phyloP scores from a whole-genome alignment of 2,888 invertebrate genomes.

The Barypeithes pellucidus region DNA sequence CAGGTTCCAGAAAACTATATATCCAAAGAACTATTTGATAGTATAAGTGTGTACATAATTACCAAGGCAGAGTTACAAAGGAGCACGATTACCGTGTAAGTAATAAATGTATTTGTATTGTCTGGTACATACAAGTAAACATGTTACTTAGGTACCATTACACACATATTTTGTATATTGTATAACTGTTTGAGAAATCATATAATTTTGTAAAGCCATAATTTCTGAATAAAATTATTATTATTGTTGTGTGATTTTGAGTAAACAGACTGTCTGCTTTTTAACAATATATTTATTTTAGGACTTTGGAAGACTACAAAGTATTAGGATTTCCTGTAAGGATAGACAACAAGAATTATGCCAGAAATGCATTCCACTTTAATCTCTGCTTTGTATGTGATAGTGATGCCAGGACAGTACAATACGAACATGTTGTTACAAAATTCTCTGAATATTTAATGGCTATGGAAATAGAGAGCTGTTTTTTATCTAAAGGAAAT shows the following conservation, averaged over 20 bases:
- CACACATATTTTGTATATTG: too few relatives aligned
- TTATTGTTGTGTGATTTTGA: too few relatives aligned
- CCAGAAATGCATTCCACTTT: constrained; percentile 95
- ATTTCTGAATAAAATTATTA: too few relatives aligned
- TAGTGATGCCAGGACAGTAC: constrained; percentile 89
- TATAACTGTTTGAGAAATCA: too few relatives aligned
- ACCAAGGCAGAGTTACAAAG: constrained; percentile 94
- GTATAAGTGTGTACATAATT: constrained; percentile 94
- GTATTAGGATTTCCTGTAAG: constrained; percentile 94
- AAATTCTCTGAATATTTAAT: constrained; percentile 95
- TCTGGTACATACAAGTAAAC: too few relatives aligned
- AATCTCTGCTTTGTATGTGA: constrained; percentile 96
- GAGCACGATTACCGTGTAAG: constrained; percentile 92
- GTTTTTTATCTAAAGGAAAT: constrained; percentile 86
- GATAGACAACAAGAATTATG: constrained; percentile 91
- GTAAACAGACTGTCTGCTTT: too few relatives aligned
- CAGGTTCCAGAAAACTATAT: constrained; percentile 93
- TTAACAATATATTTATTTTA: constrained; percentile 59
- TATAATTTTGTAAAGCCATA: too few relatives aligned
- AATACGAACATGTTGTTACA: constrained; percentile 95
- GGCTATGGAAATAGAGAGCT: constrained; percentile 89
- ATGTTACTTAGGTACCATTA: too few relatives aligned
- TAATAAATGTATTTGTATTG: too few relatives aligned
- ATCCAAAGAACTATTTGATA: constrained; percentile 94
- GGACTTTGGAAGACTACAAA: constrained; percentile 84